Evolutionary conservation across 2,113 vertebrate genomes (phyloP), one percentile per base, ranked within the genome.

Genomic region (Ceuthmochares aereus): DNA sequence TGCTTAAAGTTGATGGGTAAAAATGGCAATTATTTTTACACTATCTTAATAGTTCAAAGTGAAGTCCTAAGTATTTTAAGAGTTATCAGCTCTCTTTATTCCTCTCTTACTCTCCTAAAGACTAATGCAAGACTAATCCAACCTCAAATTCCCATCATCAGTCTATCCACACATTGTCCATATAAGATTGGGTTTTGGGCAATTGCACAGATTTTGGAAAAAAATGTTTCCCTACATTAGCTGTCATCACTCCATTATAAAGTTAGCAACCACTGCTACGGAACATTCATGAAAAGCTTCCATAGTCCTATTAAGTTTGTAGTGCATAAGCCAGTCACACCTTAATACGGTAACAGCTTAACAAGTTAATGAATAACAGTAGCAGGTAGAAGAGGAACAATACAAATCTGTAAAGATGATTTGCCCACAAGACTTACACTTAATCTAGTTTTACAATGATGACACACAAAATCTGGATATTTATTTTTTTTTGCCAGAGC

Each of bases 131-230:
- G 52, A 78, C 16, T 87, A 70, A 86, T 21, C 20, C 15, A 81
- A 17, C 17, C 30, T 59, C 55, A 72, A 72, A 84, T 54, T 56
- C 56, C 36, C 22, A 70, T 25, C 20, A 70, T 29, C 21, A 82
- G 15, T 51, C 49, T 43, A 59, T 30, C 10, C 43, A 13, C 30
- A 34, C 17, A 56, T 60, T 75, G 34, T 27, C 82, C 56, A 63
- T 27, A 0, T 13, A 87, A 45, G 1, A 58, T 30, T 0, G 0
- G 10, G 54, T 17, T 67, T 59, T 26, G 23, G 26, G 9, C 37
- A 89, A 81, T 34, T 78, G 32, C 58, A 84, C 1, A 36, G 14
- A 67, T 70, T 68, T 51, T 42, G 12, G 10, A 17, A 37, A 47
- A 45, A 76, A 80, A 11, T 1, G 12, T 74, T 78, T 74, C 37